Base-by-base conservation (phyloP, 2,888 invertebrate genomes). In the Drosophila atripex region DNA sequence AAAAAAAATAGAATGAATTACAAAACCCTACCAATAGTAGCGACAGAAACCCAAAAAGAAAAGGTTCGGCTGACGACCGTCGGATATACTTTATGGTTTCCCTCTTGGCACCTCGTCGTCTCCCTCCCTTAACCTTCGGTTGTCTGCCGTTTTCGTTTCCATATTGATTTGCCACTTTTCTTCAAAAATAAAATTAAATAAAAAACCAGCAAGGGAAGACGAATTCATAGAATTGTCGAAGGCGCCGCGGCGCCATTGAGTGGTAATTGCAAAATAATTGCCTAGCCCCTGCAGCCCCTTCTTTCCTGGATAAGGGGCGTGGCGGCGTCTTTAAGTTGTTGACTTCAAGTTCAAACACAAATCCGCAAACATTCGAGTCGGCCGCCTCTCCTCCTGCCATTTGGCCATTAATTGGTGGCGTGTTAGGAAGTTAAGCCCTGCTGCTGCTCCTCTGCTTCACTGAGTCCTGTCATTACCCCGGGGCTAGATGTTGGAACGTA, bases 31-130 rank as follows among this genome's bases (percentile, higher is more conserved):
- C 39, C 12, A 30, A 30, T 18, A 53, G 11, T 16, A 21, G 39
- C 47, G 49, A 23, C 39, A 49, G 57, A 54, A 32, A 58, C 52
- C 52, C 32, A 28, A 38, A 47, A 55, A 58, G 21, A 72, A 68
- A 73, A 60, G 58, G 69, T 68, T 59, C 65, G 49, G 54, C 69
- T 69, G 69, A 75, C 70, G 78, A 79, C 74, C 78, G 77, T 69
- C 75, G 75, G 80, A 80, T 70, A 71, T 73, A 77, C 78, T 84
- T 78, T 86, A 84, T 86, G 86, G 84, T 80, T 84, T 84, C 86
- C 57, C 69, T 50, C 69, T 65, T 71, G 70, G 70, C 86, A 79
- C 74, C 70, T 77, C 68, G 56, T 2, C 45, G 23, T 8, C 47
- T 55, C 50, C 41, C 23, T 12, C 39, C 6, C 9, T 32, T 23